Evolutionary conservation across 2,888 invertebrate genomes (phyloP).

Genomic region (Gortyna flavago): DNA sequence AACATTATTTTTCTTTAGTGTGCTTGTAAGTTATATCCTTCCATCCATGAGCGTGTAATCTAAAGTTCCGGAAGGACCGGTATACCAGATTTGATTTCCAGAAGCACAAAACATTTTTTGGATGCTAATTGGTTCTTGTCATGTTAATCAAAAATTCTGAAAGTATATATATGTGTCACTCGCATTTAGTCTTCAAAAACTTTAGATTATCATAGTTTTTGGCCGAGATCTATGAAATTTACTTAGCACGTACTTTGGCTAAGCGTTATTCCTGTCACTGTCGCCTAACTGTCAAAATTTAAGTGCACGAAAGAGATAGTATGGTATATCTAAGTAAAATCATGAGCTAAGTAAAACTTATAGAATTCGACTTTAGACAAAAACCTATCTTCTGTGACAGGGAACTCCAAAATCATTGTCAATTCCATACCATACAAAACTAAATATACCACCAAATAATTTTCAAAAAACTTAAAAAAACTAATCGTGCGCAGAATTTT

Average conservation of each 20-base stretch:
- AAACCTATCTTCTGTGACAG: background rate
- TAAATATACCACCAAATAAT: conserved; percentile 11
- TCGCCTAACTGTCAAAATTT: background rate
- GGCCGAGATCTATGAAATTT: background rate
- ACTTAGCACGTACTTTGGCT: background rate
- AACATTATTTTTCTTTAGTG: background rate
- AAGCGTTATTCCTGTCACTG: background rate
- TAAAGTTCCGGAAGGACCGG: conserved; percentile 14
- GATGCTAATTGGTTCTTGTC: conserved; percentile 2
- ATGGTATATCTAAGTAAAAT: background rate
- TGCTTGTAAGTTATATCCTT: too few species aligned
- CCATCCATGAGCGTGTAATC: too few species aligned
- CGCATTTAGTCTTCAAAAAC: background rate
- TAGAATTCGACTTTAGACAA: background rate
- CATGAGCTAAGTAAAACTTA: background rate
- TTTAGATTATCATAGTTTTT: background rate
- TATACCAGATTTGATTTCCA: conserved; percentile 23
- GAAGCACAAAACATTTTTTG: conserved; percentile 33
- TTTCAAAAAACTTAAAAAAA: background rate
- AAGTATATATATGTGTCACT: conserved; percentile 5
- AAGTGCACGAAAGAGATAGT: too few species aligned
- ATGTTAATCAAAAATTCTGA: conserved; percentile 12
- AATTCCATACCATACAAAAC: background rate
- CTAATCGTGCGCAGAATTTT: conserved; percentile 47
- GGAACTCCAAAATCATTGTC: background rate